phyloP scores from a whole-genome alignment of 2,113 vertebrate genomes.

The Camelus bactrianus region DNA sequence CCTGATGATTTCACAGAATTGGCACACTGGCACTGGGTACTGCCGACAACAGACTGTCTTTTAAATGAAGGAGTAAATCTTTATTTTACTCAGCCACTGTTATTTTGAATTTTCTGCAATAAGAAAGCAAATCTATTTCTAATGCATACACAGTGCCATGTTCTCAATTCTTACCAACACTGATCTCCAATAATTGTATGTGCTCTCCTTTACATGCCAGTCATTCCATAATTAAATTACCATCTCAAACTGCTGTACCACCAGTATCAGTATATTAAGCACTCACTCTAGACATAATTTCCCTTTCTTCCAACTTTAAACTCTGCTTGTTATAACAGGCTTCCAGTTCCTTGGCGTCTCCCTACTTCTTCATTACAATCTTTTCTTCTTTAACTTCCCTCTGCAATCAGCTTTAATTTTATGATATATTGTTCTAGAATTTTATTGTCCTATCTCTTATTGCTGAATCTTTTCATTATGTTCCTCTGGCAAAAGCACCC shows the following conservation, averaged over 20 bases:
- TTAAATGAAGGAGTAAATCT: neutral
- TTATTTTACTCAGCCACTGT: neutral
- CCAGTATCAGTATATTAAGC: neutral
- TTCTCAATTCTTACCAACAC: neutral
- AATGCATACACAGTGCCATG: neutral
- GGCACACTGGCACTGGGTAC: neutral
- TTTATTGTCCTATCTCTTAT: neutral
- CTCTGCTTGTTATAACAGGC: neutral
- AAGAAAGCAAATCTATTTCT: constrained; percentile 34
- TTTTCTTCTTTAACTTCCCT: neutral
- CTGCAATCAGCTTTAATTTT: constrained; percentile 18
- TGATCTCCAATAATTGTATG: neutral
- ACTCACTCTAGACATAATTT: neutral
- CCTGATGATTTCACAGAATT: neutral
- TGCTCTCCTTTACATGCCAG: neutral
- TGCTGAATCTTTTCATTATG: neutral
- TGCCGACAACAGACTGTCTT: neutral
- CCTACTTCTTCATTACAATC: neutral
- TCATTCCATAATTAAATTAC: neutral
- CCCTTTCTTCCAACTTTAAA: neutral
- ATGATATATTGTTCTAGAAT: neutral
- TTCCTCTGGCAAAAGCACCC: neutral
- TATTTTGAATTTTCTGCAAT: constrained; percentile 1
- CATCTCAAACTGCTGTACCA: neutral
- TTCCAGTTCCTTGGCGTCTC: neutral